Evolutionary conservation across 1,140 invertebrate species (phyloP), one percentile per base, ranked within the genome.

Genomic region (Drosophila nasuta): DNA sequence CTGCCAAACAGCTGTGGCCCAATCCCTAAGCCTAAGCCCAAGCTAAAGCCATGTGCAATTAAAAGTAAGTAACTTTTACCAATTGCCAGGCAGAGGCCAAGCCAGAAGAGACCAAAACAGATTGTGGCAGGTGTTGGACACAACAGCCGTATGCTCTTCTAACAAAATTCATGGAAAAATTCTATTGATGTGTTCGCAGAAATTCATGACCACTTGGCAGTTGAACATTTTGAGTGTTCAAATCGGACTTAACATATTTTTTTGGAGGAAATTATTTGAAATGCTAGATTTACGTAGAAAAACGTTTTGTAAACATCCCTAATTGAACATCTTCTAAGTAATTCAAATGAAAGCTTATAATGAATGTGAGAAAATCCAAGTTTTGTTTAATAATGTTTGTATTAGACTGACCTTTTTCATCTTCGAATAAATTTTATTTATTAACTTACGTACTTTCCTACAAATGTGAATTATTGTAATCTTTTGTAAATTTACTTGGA

Each of bases 21-120:
- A 45, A 60, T 11, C 17, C 75, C 17, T 20, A 11, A 13, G 5
- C 35, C 35, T 8, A 38, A 38, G 35, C 35, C 35, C 7, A 11
- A 35, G 17, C 25, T 59, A 30, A 51, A 60, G 76, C 79, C 38
- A 70, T 73, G 66, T 48, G 77, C 83, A 88, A 87, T 87, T 87
- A 88, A 88, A 88, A 79, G 77, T 63, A 66, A 79, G 38, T 46
- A 65, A 65, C 28, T 63, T 54, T 69, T 60, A 49, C 38, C 79
- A 72, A 82, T 75, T 82, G 68, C 56, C 28, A 43, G 3, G 41
- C 20, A 51, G 17, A 43, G 3, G 46, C 20, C 45, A 63, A 20
- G 17, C 20, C 45, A 46, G 5, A 48, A 17, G 57, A 62, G 7
- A 41, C 7, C 28, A 11, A 7, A 33, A 33, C 30, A 33, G 30